phyloP scores from a whole-genome alignment of 23 tunicate species.

The Diplosoma virens region DNA sequence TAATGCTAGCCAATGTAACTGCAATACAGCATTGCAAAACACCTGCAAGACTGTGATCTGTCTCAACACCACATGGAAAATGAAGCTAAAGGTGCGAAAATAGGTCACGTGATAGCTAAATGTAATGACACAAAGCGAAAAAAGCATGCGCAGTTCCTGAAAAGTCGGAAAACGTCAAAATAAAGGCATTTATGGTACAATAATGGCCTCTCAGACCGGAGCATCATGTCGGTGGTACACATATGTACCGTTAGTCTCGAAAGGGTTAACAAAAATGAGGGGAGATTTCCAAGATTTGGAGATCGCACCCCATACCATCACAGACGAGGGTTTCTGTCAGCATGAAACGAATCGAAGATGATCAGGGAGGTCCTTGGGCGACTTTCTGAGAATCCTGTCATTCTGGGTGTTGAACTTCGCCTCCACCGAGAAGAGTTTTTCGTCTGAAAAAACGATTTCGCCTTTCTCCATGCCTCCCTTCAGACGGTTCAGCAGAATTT shows the following conservation, averaged over 20 bases:
- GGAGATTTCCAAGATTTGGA: no score
- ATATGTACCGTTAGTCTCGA: slow-evolving; percentile 20
- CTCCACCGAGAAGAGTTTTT: no score
- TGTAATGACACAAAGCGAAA: background rate
- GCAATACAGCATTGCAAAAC: slow-evolving; percentile 3
- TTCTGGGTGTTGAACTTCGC: no score
- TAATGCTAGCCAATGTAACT: slow-evolving; percentile 19
- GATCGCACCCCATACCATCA: no score
- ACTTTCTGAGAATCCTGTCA: no score
- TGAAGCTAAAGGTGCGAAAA: slow-evolving; percentile 22
- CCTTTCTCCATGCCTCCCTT: no score
- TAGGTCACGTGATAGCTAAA: slow-evolving; percentile 24
- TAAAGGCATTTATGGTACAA: slow-evolving; percentile 14
- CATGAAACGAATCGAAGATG: no score
- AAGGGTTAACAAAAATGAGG: no score
- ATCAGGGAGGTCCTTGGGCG: no score
- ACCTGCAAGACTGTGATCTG: slow-evolving; percentile 10
- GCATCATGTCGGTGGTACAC: slow-evolving; percentile 20
- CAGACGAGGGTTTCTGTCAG: no score
- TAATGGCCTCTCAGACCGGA: slow-evolving; percentile 4
- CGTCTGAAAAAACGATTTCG: no score
- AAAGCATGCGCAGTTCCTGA: slow-evolving; percentile 6
- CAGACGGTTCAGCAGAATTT: no score
- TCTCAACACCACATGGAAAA: slow-evolving; percentile 13
- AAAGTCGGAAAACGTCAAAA: slow-evolving; percentile 23